Evolutionary conservation across 1,140 invertebrate species (phyloP).

Genomic region (Tetragnatha versicolor): DNA sequence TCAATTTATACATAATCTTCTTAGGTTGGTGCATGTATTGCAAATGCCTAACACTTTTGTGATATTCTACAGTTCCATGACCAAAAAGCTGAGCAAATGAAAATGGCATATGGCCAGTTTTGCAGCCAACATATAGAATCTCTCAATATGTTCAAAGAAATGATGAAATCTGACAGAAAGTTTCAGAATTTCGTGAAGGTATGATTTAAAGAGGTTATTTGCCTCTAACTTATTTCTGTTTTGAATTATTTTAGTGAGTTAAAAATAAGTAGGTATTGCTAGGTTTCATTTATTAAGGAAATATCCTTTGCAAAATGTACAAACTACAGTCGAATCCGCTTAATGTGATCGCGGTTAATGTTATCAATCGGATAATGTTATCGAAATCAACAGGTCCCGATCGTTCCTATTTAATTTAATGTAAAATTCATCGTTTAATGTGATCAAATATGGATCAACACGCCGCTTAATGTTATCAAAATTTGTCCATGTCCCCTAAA

Average conservation of each 20-base stretch:
- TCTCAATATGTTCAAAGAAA: conserved; percentile 68
- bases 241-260: neutral
- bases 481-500: too few relatives aligned
- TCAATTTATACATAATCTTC: neutral
- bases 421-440: too few relatives aligned
- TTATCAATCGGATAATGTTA: too few relatives aligned
- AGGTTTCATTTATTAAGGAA: neutral
- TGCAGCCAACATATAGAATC: conserved; percentile 80
- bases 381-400: too few relatives aligned
- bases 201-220: conserved; percentile 25
- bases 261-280: neutral
- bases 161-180: conserved; percentile 72
- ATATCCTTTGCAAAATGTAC: neutral
- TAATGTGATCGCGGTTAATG: too few relatives aligned
- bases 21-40: too few relatives aligned
- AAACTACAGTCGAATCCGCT: too few relatives aligned
- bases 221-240: neutral
- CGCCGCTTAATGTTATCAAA: too few relatives aligned
- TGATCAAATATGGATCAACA: too few relatives aligned
- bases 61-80: conserved; percentile 63
- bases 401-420: too few relatives aligned
- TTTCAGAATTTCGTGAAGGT: conserved; percentile 82
- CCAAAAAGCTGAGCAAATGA: conserved; percentile 63
- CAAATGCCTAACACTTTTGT: too few relatives aligned
- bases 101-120: conserved; percentile 81